Evolutionary conservation across 2,888 invertebrate species (phyloP).

Genomic region (Mythimna impura): DNA sequence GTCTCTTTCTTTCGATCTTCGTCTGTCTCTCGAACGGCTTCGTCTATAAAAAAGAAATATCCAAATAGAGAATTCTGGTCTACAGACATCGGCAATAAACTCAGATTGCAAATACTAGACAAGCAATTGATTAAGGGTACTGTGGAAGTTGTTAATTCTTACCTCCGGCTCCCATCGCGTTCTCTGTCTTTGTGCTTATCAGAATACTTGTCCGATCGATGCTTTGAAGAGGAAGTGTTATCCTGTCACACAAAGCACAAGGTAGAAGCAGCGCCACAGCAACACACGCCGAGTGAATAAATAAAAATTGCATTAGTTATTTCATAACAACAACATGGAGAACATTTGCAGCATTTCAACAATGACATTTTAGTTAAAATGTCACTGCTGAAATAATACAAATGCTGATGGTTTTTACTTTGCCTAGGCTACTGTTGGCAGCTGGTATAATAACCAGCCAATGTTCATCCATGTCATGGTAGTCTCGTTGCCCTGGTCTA

Average conservation of each 20-base stretch:
- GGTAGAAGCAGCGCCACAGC: constrained; percentile 91
- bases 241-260: constrained; percentile 91
- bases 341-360: constrained; percentile 81
- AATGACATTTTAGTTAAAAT: constrained; percentile 65
- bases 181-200: constrained; percentile 89
- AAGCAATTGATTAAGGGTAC: neutral
- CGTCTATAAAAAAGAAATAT: constrained; percentile 72
- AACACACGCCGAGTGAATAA: constrained; percentile 91
- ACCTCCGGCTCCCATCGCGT: constrained; percentile 83
- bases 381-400: constrained; percentile 81
- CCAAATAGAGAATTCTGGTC: neutral
- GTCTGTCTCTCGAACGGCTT: constrained; percentile 85
- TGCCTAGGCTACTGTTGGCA: constrained; percentile 81
- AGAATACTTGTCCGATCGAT: constrained; percentile 89
- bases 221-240: constrained; percentile 90
- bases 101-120: neutral
- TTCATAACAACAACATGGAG: constrained; percentile 79
- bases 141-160: constrained; percentile 46
- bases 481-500: constrained; percentile 88
- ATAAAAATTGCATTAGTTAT: constrained; percentile 89
- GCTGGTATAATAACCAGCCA: constrained; percentile 74
- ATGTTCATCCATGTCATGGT: constrained; percentile 80
- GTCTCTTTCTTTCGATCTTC: constrained; percentile 91
- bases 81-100: neutral
- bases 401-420: constrained; percentile 77